Conservation (phyloP, 1,140 invertebrate species). For the Drosophila saltans region DNA sequence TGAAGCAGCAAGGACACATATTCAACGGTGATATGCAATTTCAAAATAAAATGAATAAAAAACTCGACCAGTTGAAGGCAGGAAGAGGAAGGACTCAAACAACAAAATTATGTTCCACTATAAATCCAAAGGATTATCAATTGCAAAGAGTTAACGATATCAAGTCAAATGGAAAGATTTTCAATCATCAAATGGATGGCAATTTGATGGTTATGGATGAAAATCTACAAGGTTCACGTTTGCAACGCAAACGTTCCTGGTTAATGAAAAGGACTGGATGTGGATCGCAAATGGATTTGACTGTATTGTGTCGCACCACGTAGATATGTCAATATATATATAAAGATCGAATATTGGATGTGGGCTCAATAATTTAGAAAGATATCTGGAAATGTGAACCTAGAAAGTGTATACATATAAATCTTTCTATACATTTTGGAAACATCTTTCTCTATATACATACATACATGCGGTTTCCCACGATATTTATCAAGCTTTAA, state of each 20-base stretch:
- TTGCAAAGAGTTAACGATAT: too few relatives aligned
- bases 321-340: background rate
- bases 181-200: background rate
- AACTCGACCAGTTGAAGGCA: background rate
- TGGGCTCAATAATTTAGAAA: too few relatives aligned
- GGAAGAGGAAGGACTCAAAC: background rate
- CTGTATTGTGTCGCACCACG: background rate
- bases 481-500: too few relatives aligned
- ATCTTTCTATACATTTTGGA: too few relatives aligned
- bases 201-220: too few relatives aligned
- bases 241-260: conserved; percentile 38
- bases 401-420: too few relatives aligned
- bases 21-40: too few relatives aligned
- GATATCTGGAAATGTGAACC: too few relatives aligned
- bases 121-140: background rate
- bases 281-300: background rate
- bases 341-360: background rate
- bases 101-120: background rate
- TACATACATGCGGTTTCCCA: too few relatives aligned
- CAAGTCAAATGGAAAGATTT: background rate
- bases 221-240: background rate
- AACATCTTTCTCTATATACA: too few relatives aligned
- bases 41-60: background rate
- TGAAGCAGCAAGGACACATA: background rate
- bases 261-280: conserved; percentile 6